These are phyloP conservation scores for Anguilla megastoma DNA, from an alignment of 2,797 vertebrate species.

Conservation along the genomic window DNA sequence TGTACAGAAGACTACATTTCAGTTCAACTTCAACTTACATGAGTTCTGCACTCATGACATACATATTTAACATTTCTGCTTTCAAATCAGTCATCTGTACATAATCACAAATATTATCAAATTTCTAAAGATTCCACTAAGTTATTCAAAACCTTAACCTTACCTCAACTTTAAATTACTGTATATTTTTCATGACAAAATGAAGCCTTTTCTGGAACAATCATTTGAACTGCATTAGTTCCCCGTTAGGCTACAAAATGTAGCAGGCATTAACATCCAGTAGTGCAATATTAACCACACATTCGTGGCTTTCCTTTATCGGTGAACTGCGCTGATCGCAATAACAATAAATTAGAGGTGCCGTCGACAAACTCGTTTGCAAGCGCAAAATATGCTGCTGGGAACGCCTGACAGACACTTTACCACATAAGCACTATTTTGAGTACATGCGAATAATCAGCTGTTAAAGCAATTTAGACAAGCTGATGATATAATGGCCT, in stretches of 20 bases:
- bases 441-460: neutral
- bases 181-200: neutral
- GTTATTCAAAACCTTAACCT: neutral
- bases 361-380: neutral
- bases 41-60: neutral
- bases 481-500: neutral
- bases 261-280: neutral
- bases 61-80: neutral
- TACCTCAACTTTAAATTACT: neutral
- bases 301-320: neutral
- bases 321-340: conserved; percentile 10
- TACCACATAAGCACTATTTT: neutral
- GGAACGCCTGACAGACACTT: neutral
- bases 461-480: conserved; percentile 1
- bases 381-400: neutral
- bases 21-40: neutral
- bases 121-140: neutral
- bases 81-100: neutral
- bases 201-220: neutral
- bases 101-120: neutral
- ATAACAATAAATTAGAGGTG: neutral
- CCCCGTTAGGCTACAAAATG: neutral
- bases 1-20: neutral
- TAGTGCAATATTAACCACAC: neutral
- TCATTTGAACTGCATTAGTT: neutral